phyloP scores from a whole-genome alignment of 2,888 invertebrate species.

The Perizoma affinitatum region DNA sequence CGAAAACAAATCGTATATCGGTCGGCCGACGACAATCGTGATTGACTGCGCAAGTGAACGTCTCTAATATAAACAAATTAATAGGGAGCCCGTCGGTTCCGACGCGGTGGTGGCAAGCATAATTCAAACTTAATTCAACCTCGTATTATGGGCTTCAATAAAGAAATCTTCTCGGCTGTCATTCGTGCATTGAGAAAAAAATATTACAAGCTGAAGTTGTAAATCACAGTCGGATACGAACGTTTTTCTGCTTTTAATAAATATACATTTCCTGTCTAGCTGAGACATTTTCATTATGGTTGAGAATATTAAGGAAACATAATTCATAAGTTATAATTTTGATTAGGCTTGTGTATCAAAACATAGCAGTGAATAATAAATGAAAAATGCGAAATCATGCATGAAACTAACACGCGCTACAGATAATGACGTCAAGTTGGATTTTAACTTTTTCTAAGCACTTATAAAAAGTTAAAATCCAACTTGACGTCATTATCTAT shows the following conservation, averaged over 20 bases:
- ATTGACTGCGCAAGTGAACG: constrained; percentile 83
- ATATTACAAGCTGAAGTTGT: constrained; percentile 60
- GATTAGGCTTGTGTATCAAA: constrained; percentile 47
- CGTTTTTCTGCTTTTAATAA: constrained; percentile 59
- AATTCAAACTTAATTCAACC: constrained; percentile 55
- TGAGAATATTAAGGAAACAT: constrained; percentile 67
- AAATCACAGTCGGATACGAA: constrained; percentile 61
- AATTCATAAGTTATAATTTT: constrained; percentile 61
- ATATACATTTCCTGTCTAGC: constrained; percentile 66
- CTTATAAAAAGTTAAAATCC: constrained; percentile 45
- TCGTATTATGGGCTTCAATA: constrained; percentile 50
- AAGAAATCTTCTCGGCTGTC: constrained; percentile 55
- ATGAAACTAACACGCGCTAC: constrained; percentile 46
- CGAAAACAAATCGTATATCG: constrained; percentile 83
- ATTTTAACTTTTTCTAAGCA: constrained; percentile 46
- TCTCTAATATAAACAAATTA: constrained; percentile 84
- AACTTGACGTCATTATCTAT: constrained; percentile 60
- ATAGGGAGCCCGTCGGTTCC: constrained; percentile 67
- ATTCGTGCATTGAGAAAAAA: constrained; percentile 65
- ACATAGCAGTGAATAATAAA: constrained; percentile 45
- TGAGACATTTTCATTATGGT: constrained; percentile 65
- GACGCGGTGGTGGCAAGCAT: constrained; percentile 50
- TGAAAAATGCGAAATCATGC: constrained; percentile 38
- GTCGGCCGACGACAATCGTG: constrained; percentile 80
- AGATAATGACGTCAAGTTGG: constrained; percentile 59